These are phyloP conservation scores for Amphiura filiformis DNA, from an alignment of 35 echinoderm and acorn worm species.

Conservation along the genomic window DNA sequence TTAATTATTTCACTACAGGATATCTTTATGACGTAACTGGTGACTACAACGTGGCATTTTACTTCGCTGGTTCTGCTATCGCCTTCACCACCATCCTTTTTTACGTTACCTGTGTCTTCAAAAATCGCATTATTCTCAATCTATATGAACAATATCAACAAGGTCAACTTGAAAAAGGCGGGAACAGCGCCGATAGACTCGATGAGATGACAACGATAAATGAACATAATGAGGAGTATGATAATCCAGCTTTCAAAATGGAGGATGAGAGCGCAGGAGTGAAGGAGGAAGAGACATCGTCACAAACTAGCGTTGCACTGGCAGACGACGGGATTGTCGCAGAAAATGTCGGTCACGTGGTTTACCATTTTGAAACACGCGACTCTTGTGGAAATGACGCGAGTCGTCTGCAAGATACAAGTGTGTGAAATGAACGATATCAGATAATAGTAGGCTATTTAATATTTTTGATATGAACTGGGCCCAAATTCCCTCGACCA, in stretches of 20 bases:
- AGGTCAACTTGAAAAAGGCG: not conserved
- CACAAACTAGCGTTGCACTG: not conserved
- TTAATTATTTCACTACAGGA: too few species aligned
- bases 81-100: not conserved
- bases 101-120: not conserved
- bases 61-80: not conserved
- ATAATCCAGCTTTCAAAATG: not conserved
- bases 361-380: not conserved
- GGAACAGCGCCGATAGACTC: not conserved
- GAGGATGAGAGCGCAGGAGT: not conserved
- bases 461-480: too few species aligned
- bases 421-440: not conserved
- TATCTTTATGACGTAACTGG: conserved; percentile 9
- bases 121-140: not conserved
- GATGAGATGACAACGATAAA: not conserved
- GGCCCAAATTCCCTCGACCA: too few species aligned
- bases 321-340: not conserved
- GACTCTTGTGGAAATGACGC: not conserved
- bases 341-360: too few species aligned
- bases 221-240: not conserved
- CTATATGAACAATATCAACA: not conserved
- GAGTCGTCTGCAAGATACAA: not conserved
- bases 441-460: too few species aligned
- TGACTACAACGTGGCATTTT: conserved; percentile 15
- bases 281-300: not conserved